Conservation (phyloP, 2,113 vertebrate species). For the Odocoileus virginianus region DNA sequence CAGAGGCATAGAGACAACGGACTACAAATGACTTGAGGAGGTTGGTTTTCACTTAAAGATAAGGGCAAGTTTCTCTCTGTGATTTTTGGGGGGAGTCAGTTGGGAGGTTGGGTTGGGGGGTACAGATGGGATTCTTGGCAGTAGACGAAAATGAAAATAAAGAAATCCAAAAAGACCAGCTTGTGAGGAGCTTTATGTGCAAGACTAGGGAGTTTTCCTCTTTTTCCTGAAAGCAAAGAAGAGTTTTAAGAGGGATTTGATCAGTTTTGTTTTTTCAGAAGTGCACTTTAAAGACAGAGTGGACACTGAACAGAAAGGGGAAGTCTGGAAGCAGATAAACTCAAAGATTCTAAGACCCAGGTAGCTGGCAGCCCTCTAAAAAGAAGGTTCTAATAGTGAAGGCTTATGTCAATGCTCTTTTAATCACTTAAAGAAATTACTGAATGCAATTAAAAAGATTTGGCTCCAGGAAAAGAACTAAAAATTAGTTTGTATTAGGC, state of each 20-base stretch:
- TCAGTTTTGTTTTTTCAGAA: background rate
- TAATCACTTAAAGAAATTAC: background rate
- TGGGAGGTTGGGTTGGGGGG: background rate
- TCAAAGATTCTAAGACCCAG: background rate
- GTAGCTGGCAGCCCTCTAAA: background rate
- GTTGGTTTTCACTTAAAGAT: background rate
- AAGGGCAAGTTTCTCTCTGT: background rate
- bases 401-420: background rate
- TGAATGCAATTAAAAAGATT: background rate
- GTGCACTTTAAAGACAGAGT: background rate
- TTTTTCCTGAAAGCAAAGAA: constrained; percentile 28
- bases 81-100: background rate
- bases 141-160: background rate
- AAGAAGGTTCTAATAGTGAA: background rate
- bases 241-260: background rate
- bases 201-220: background rate
- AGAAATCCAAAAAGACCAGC: background rate
- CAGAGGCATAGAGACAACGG: background rate
- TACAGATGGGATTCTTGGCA: background rate
- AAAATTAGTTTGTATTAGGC: background rate
- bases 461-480: background rate
- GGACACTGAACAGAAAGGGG: background rate
- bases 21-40: background rate
- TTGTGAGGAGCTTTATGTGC: background rate
- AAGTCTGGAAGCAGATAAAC: background rate